phyloP scores from a whole-genome alignment of 2,888 invertebrate genomes.

The Alcis repandata region DNA sequence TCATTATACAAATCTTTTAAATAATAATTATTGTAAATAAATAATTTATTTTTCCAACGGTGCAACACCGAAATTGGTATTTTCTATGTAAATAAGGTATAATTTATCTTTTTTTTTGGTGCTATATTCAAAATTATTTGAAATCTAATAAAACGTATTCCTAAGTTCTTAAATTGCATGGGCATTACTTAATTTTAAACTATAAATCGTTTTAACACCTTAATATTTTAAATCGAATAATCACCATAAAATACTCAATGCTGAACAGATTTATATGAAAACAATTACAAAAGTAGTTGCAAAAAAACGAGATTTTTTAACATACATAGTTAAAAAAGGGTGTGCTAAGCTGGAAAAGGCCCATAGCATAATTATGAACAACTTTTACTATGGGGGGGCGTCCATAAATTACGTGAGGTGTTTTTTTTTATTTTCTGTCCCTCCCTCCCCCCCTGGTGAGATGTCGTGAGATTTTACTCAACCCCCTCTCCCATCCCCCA shows the following conservation, averaged over 20 bases:
- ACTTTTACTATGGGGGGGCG: too few relatives aligned
- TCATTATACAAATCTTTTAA: slow-evolving; percentile 5
- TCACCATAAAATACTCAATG: neutral
- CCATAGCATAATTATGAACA: too few relatives aligned
- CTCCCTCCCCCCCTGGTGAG: too few relatives aligned
- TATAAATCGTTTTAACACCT: neutral
- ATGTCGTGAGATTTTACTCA: too few relatives aligned
- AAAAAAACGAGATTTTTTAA: too few relatives aligned
- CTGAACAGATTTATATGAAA: neutral
- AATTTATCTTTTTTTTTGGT: slow-evolving; percentile 36
- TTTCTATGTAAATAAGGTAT: slow-evolving; percentile 39
- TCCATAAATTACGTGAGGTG: too few relatives aligned
- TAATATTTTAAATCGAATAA: neutral
- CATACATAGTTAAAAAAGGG: too few relatives aligned
- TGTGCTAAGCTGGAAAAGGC: too few relatives aligned
- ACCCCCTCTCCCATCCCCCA: too few relatives aligned
- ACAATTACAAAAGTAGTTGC: too few relatives aligned
- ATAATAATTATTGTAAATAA: slow-evolving; percentile 38
- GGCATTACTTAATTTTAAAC: neutral
- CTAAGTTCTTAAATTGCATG: slow-evolving; percentile 1
- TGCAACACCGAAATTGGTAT: slow-evolving; percentile 29
- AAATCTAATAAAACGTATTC: slow-evolving; percentile 13
- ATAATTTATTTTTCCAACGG: slow-evolving; percentile 38
- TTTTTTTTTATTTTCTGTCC: too few relatives aligned
- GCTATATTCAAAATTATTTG: slow-evolving; percentile 45